These are phyloP conservation scores for Epinephelus cyanopodus DNA, from an alignment of 2,113 vertebrate genomes.

Conservation along the genomic window DNA sequence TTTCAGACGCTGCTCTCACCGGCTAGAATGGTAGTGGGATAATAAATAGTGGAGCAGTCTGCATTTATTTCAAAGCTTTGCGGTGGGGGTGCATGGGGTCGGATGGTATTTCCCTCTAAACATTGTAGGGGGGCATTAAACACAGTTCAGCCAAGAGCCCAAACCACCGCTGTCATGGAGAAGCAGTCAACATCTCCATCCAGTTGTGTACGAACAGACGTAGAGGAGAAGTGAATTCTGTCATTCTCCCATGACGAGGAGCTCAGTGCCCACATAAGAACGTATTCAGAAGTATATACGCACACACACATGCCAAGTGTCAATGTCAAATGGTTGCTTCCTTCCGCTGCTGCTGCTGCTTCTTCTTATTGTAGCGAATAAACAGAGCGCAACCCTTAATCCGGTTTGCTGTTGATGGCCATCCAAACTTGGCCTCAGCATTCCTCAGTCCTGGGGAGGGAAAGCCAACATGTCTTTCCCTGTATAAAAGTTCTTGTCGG, in stretches of 20 bases:
- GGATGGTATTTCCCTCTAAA: slow-evolving; percentile 72
- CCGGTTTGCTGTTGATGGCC: slow-evolving; percentile 20
- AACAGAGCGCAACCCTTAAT: slow-evolving; percentile 16
- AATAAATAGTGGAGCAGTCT: slow-evolving; percentile 61
- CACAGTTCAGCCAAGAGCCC: slow-evolving; percentile 55
- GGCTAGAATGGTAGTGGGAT: slow-evolving; percentile 46
- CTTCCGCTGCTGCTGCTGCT: not conserved
- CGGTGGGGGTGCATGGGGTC: slow-evolving; percentile 50
- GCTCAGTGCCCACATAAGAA: not conserved
- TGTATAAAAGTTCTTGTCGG: slow-evolving; percentile 2
- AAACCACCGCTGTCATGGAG: slow-evolving; percentile 50
- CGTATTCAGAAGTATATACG: not conserved
- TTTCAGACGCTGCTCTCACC: slow-evolving; percentile 46
- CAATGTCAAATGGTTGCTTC: not conserved
- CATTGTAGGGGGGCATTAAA: slow-evolving; percentile 54
- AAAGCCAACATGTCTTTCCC: slow-evolving; percentile 2
- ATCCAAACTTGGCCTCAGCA: slow-evolving; percentile 28
- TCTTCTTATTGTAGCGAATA: not conserved
- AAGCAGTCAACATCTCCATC: slow-evolving; percentile 49
- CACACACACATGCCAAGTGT: not conserved
- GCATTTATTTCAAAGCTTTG: slow-evolving; percentile 61
- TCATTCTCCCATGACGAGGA: slow-evolving; percentile 30
- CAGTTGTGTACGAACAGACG: not conserved
- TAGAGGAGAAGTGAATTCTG: not conserved
- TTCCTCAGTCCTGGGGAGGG: slow-evolving; percentile 46